Conservation (phyloP, 2,113 vertebrate species). For the Taurulus bubalis region DNA sequence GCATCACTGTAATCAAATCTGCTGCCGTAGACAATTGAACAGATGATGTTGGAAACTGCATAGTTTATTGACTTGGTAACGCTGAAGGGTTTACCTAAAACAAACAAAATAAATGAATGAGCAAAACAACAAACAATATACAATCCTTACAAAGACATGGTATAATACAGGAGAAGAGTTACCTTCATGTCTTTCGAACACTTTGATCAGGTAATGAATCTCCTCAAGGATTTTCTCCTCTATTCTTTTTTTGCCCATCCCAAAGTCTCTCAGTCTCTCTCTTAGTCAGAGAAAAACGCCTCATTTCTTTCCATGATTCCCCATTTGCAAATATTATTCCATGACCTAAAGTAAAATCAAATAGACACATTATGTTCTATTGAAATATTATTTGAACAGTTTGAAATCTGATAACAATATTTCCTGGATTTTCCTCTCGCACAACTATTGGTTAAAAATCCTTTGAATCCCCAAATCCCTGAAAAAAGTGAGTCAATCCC, state of each 20-base stretch:
- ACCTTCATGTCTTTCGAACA: conserved; percentile 2
- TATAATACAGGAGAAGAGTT: background rate
- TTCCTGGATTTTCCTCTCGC: too few relatives aligned
- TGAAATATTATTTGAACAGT: too few relatives aligned
- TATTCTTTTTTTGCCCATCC: background rate
- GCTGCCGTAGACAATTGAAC: conserved; percentile 1
- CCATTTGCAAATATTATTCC: background rate
- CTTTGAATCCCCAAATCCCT: too few relatives aligned
- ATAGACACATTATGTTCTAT: background rate
- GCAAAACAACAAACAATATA: background rate
- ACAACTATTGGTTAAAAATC: too few relatives aligned
- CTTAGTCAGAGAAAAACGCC: background rate
- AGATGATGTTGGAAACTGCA: background rate
- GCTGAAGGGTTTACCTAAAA: background rate
- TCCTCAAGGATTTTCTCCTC: conserved; percentile 2
- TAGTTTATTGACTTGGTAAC: background rate
- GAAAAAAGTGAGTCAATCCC: too few relatives aligned
- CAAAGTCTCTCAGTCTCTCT: conserved; percentile 9
- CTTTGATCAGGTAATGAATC: background rate
- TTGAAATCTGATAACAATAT: too few relatives aligned
- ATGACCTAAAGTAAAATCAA: background rate
- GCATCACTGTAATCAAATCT: conserved; percentile 5
- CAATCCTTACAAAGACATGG: background rate
- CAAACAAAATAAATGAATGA: background rate
- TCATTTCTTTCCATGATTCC: conserved; percentile 2